Base-by-base conservation (phyloP, 2,113 vertebrate species). In the Zosterops lateralis region DNA sequence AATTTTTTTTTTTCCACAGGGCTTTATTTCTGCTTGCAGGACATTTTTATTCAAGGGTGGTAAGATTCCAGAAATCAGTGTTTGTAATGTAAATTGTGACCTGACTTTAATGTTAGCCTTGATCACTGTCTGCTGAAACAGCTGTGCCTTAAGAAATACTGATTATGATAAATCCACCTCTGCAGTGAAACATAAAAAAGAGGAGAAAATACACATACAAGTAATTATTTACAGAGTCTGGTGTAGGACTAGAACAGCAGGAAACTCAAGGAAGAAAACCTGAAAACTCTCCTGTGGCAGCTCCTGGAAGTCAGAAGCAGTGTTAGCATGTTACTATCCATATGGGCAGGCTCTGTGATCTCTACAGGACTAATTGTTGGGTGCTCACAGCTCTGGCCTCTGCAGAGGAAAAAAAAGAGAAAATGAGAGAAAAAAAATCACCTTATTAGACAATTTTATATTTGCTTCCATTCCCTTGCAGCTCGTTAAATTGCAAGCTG, bases 61-160 rank as follows among this genome's bases (percentile, higher is more conserved):
- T 50, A 54, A 73, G 44, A 47, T 42, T 60, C 25, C 36, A 68
- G 84, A 91, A 91, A 89, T 76, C 38, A 5, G 62, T 48, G 68
- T 90, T 88, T 84, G 80, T 88, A 73, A 76, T 92, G 61, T 76
- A 92, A 95, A 92, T 73, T 89, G 65, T 92, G 65, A 92, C 53
- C 54, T 81, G 82, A 88, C 87, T 93, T 85, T 31, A 50, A 62
- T 61, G 34, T 42, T 76, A 80, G 72, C 47, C 64, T 95, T 89
- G 64, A 73, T 86, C 75, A 74, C 24, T 53, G 34, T 21, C 76
- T 74, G 42, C 60, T 89, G 74, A 73, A 95, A 93, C 87, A 89
- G 29, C 72, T 68, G 61, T 48, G 70, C 40, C 54, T 83, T 70
- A 68, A 83, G 80, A 95, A 85, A 85, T 74, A 47, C 29, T 31